phyloP scores from a whole-genome alignment of 2,888 invertebrate genomes.

The Conus canariensis region DNA sequence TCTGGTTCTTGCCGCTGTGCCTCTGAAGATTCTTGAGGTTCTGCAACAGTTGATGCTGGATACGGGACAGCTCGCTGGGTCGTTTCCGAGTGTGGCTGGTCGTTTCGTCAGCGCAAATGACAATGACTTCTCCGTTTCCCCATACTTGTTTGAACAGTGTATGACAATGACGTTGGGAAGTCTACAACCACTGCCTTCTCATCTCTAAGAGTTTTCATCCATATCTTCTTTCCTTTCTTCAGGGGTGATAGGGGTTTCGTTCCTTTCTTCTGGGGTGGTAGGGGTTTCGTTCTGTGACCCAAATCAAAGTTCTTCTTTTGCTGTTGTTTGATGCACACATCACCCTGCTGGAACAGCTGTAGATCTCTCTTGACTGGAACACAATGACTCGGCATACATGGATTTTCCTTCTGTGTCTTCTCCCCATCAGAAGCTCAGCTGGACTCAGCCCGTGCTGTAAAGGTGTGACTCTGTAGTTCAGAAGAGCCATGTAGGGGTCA shows the following conservation, averaged over 20 bases:
- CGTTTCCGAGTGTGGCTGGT: not conserved
- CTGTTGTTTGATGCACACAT: not conserved
- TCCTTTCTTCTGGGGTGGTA: no score
- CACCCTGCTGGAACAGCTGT: not conserved
- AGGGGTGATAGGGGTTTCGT: not conserved
- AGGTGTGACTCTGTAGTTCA: conserved; percentile 31
- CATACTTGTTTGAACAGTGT: not conserved
- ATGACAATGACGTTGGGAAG: not conserved
- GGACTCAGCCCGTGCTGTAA: conserved; percentile 28
- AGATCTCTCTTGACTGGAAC: not conserved
- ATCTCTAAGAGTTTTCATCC: not conserved
- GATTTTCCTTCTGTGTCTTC: conserved; percentile 26
- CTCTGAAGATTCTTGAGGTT: not conserved
- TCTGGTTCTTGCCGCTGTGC: not conserved
- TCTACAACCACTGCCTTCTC: not conserved
- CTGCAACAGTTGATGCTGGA: no score
- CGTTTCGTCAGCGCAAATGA: not conserved
- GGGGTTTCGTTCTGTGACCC: not conserved
- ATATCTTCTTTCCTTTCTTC: not conserved
- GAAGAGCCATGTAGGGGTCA: conserved; percentile 38
- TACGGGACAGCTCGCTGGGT: not conserved
- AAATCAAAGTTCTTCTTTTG: conserved; percentile 2
- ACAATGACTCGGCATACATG: not conserved
- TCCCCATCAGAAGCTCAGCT: conserved; percentile 36
- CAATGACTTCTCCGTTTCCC: not conserved